Conservation (phyloP, 2,888 invertebrate genomes). For the Pocota personata region DNA sequence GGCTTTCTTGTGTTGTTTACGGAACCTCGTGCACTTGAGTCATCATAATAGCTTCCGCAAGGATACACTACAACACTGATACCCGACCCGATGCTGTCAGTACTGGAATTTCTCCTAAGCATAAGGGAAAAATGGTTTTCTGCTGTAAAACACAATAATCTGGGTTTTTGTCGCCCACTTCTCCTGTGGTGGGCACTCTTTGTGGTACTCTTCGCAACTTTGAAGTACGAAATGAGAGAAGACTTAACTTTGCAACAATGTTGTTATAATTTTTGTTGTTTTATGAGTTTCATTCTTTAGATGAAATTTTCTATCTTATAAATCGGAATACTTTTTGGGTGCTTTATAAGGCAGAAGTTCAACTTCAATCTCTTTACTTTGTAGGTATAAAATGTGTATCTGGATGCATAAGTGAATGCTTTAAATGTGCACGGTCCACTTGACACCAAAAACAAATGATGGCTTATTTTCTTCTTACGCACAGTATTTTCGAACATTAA, state of each 20-base stretch:
- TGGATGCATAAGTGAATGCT: no score
- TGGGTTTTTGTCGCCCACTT: background rate
- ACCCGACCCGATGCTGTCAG: background rate
- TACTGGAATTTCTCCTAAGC: background rate
- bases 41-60: slow-evolving; percentile 24
- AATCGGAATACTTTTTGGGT: background rate
- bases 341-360: no score
- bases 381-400: no score
- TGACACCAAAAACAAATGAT: no score
- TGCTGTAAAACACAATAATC: background rate
- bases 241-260: background rate
- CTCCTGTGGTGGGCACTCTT: background rate
- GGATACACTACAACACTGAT: slow-evolving; percentile 21
- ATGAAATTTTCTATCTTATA: background rate
- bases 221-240: background rate
- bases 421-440: no score
- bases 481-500: no score
- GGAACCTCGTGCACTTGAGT: slow-evolving; percentile 23
- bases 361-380: no score
- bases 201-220: background rate
- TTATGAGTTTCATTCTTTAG: background rate
- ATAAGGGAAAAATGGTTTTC: background rate
- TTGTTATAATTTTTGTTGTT: background rate
- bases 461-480: no score
- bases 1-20: slow-evolving; percentile 29